These are phyloP conservation scores for Helicoverpa zea DNA, from an alignment of 1,140 invertebrate genomes.

Conservation along the genomic window DNA sequence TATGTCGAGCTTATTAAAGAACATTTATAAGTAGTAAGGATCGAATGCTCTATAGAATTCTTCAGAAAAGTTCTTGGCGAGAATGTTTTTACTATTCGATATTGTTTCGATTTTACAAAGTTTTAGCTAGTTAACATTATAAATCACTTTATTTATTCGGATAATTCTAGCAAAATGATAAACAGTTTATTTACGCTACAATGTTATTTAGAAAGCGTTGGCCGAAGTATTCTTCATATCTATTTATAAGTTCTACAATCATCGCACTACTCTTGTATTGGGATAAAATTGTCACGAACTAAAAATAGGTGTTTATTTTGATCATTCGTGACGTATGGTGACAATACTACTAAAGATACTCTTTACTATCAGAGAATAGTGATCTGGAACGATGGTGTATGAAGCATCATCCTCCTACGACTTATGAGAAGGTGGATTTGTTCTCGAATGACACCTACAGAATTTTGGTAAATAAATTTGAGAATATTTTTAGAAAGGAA, in stretches of 20 bases:
- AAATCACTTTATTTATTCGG: no score
- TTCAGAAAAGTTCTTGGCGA: no score
- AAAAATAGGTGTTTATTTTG: slow-evolving; percentile 35
- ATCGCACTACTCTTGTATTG: slow-evolving; percentile 4
- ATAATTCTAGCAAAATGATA: slow-evolving; percentile 3
- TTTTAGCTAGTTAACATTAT: no score
- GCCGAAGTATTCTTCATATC: slow-evolving; percentile 26
- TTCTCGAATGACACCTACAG: slow-evolving; percentile 55
- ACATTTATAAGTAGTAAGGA: no score
- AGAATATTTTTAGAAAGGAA: slow-evolving; percentile 27
- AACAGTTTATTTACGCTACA: slow-evolving; percentile 12
- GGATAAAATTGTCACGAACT: slow-evolving; percentile 23
- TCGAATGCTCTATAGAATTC: no score
- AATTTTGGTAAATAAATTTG: slow-evolving; percentile 41
- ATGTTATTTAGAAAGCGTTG: slow-evolving; percentile 29
- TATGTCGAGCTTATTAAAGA: no score
- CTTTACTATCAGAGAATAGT: neutral
- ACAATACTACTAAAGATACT: neutral
- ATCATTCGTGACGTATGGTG: slow-evolving; percentile 19
- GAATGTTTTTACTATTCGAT: no score
- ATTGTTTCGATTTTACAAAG: no score
- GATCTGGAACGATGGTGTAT: slow-evolving; percentile 7
- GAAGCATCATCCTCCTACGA: neutral
- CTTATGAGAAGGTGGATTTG: neutral
- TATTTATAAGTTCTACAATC: slow-evolving; percentile 22